These are phyloP conservation scores for Terrapene triunguis DNA, from an alignment of 2,113 vertebrate species.

Conservation along the genomic window DNA sequence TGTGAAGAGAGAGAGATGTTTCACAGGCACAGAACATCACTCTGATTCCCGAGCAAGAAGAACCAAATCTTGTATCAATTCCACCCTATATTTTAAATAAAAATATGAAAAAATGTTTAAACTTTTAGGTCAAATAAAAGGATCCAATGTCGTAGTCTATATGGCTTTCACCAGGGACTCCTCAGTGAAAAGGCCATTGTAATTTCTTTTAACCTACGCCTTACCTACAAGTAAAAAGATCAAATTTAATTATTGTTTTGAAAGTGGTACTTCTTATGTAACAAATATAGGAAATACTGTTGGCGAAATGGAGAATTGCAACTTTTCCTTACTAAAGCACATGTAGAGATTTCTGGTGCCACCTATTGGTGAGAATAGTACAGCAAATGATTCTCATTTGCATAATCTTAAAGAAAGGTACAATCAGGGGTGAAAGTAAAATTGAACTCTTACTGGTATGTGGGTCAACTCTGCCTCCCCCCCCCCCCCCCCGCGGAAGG, in stretches of 20 bases:
- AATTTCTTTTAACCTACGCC: neutral
- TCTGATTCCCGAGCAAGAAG: neutral
- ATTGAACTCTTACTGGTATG: too few relatives aligned
- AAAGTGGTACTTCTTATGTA: rapidly evolving
- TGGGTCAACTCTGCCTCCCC: too few relatives aligned
- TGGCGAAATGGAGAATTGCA: neutral
- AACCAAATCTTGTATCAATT: neutral
- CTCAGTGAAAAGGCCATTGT: neutral
- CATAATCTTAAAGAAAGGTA: neutral
- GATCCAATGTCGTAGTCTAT: neutral
- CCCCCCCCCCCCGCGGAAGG: rapidly evolving
- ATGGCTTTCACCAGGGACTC: neutral
- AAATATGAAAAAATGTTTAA: neutral
- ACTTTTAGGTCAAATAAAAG: neutral
- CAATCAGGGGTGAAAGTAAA: too few relatives aligned
- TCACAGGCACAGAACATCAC: neutral
- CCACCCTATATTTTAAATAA: neutral
- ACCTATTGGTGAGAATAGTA: conserved; percentile 63
- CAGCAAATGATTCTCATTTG: neutral
- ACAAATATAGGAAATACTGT: neutral
- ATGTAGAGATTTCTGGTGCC: conserved; percentile 69
- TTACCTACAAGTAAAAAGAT: neutral
- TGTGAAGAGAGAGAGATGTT: neutral
- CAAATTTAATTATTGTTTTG: neutral
- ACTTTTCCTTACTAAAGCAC: neutral